Evolutionary conservation across 2,888 invertebrate species (phyloP).

Genomic region (Gerris lacustris): DNA sequence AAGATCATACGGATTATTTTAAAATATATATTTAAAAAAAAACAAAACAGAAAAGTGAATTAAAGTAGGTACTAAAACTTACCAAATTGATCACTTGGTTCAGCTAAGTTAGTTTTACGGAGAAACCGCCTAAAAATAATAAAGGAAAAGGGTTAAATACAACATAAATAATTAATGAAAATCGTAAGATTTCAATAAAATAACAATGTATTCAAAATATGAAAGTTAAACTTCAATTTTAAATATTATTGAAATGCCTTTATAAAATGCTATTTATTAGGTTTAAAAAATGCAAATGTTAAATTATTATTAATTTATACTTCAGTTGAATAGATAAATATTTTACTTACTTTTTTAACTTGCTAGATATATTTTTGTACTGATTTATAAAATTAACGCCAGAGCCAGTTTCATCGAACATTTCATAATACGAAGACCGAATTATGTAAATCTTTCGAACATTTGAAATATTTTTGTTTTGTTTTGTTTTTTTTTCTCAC

Average conservation of each 20-base stretch:
- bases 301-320: too few relatives aligned
- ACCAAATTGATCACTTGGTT: slow-evolving; percentile 65
- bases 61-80: slow-evolving; percentile 30
- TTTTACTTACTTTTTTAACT: slow-evolving; percentile 56
- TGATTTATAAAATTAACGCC: slow-evolving; percentile 50
- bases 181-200: not conserved
- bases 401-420: not conserved
- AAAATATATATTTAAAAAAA: too few relatives aligned
- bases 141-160: slow-evolving; percentile 4
- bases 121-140: slow-evolving; percentile 49
- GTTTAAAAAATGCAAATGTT: too few relatives aligned
- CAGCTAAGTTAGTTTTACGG: slow-evolving; percentile 63
- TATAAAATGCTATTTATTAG: too few relatives aligned
- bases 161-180: slow-evolving; percentile 11
- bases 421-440: not conserved
- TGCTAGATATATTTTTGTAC: slow-evolving; percentile 57
- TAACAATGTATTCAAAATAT: not conserved
- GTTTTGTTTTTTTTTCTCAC: too few relatives aligned
- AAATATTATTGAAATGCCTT: too few relatives aligned
- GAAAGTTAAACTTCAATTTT: not conserved
- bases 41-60: too few relatives aligned
- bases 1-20: too few relatives aligned
- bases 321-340: slow-evolving; percentile 11
- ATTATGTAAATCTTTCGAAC: too few relatives aligned
- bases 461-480: too few relatives aligned